These are phyloP conservation scores for human DNA, from an alignment of 2,113 vertebrate genomes.

Conservation along the genomic window GRCh38 chr1:204990001-204990500, in stretches of 20 bases:
- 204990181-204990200: not conserved
- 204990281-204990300: not conserved
- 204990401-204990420: not conserved
- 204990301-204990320: not conserved
- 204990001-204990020: not conserved
- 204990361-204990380: not conserved
- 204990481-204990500: conserved; percentile 61
- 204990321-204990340: not conserved
- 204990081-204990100: not conserved
- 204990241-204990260: not conserved
- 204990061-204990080: not conserved
- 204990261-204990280: not conserved
- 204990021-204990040: not conserved
- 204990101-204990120: not conserved
- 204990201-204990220: not conserved
- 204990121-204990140: not conserved
- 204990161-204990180: not conserved
- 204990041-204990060: not conserved
- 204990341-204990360: not conserved
- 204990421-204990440: conserved; percentile 57
- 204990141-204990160: not conserved
- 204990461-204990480: conserved; percentile 65
- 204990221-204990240: not conserved
- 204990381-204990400: not conserved
- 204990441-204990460: conserved; percentile 55